Percentiles rank a stretch among this genome's conserved stretches.
These are phyloP conservation scores for Cordilura impudica DNA, from an alignment of 2,888 invertebrate genomes.

Conservation along the genomic window DNA sequence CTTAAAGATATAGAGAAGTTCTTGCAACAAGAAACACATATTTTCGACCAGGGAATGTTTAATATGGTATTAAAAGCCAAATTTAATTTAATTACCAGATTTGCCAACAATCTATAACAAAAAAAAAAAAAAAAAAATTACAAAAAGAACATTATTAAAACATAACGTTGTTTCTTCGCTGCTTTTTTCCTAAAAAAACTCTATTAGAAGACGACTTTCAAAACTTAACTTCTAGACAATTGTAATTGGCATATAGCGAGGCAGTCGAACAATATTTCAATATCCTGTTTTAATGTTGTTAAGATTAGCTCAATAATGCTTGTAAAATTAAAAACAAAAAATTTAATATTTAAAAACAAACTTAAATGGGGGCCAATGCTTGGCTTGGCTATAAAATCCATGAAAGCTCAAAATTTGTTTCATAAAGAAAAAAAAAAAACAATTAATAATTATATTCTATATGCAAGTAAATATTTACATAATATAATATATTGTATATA, in stretches of 20 bases:
- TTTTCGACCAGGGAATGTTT: conserved; percentile 45
- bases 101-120: conserved; percentile 7
- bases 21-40: neutral
- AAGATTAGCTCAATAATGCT: neutral
- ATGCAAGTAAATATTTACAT: neutral
- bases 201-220: conserved; percentile 36
- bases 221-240: conserved; percentile 50
- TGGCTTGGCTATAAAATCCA: neutral
- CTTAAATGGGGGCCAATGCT: neutral
- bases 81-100: conserved; percentile 11
- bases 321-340: neutral
- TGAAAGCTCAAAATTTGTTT: neutral
- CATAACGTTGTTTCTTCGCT: conserved; percentile 59
- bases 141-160: conserved; percentile 64
- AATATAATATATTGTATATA: neutral
- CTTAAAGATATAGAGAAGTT: conserved; percentile 13
- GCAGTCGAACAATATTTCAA: conserved; percentile 60
- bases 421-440: too few relatives aligned
- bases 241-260: conserved; percentile 64
- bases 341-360: neutral
- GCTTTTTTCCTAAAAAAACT: conserved; percentile 22
- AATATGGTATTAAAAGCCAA: conserved; percentile 11
- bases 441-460: too few relatives aligned
- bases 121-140: conserved; percentile 7
- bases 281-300: conserved; percentile 7